Evolutionary conservation across 2,888 invertebrate species (phyloP).

Genomic region (Rhamphomyia laevipes): DNA sequence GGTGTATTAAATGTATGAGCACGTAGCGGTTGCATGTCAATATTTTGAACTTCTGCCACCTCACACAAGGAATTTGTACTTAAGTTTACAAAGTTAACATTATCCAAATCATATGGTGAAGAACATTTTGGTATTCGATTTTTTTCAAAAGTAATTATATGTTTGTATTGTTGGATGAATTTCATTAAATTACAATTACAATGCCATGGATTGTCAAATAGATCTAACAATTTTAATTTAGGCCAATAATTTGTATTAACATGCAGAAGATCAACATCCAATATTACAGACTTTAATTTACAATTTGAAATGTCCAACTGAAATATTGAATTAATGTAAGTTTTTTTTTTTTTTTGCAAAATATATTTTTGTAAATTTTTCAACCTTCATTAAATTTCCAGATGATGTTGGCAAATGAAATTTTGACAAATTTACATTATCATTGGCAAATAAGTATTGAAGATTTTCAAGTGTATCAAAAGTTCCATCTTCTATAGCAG

Average conservation of each 20-base stretch:
- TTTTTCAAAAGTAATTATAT: background rate
- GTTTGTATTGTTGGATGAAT: constrained; percentile 23
- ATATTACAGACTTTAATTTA: constrained; percentile 39
- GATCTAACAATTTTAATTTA: constrained; percentile 42
- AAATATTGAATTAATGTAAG: constrained; percentile 11
- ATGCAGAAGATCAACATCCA: constrained; percentile 10
- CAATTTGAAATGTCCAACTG: constrained; percentile 54
- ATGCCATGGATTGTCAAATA: constrained; percentile 51
- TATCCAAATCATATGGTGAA: constrained; percentile 30
- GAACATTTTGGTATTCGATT: constrained; percentile 25
- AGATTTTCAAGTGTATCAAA: constrained; percentile 40
- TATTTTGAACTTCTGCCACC: background rate
- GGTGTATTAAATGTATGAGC: background rate
- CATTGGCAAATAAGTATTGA: constrained; percentile 38
- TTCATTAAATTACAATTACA: constrained; percentile 45
- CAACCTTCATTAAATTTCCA: constrained; percentile 25
- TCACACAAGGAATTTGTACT: constrained; percentile 15
- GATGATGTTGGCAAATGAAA: constrained; percentile 41
- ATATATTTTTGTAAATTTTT: constrained; percentile 4
- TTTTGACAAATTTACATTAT: constrained; percentile 42
- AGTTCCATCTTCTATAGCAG: constrained; percentile 43
- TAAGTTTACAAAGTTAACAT: constrained; percentile 25
- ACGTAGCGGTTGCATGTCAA: background rate
- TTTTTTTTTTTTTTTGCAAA: background rate
- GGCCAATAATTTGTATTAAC: constrained; percentile 23